Conservation (phyloP, 1,140 invertebrate species). For the Drosophila ficusphila region DNA sequence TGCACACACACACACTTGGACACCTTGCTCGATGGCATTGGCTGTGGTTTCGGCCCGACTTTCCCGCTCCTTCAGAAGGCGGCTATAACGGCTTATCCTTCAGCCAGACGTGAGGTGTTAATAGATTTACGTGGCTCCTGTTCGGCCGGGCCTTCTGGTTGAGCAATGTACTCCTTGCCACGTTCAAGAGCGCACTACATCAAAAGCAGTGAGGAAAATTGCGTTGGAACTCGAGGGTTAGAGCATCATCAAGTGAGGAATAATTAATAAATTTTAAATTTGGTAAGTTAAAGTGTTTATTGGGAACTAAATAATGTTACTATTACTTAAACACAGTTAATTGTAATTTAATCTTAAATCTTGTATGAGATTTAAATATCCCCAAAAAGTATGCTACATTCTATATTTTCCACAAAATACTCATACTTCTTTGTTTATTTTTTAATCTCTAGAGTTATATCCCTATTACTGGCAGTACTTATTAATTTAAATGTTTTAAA, state of each 20-base stretch:
- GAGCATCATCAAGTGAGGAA: background rate
- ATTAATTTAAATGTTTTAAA: too few relatives aligned
- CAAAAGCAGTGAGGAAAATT: constrained; percentile 1
- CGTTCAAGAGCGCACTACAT: constrained; percentile 28
- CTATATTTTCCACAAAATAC: too few relatives aligned
- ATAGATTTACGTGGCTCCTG: constrained; percentile 73
- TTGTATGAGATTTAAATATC: too few relatives aligned
- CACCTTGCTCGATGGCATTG: constrained; percentile 51
- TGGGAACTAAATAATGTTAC: too few relatives aligned
- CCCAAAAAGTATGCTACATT: too few relatives aligned
- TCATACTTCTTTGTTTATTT: too few relatives aligned
- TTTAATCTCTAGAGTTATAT: too few relatives aligned
- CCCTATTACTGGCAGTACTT: too few relatives aligned
- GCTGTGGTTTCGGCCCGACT: constrained; percentile 11
- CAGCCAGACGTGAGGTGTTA: constrained; percentile 65
- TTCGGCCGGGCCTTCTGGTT: constrained; percentile 26
- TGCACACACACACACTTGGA: constrained; percentile 26
- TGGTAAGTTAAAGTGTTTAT: too few relatives aligned
- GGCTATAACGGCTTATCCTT: constrained; percentile 29
- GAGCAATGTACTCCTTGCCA: constrained; percentile 44
- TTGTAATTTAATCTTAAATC: too few relatives aligned
- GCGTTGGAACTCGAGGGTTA: background rate
- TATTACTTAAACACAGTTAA: too few relatives aligned
- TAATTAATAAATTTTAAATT: too few relatives aligned
- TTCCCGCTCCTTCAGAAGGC: background rate